These are phyloP conservation scores for Enteromius radiatus DNA, from an alignment of 2,797 vertebrate species.

Conservation along the genomic window DNA sequence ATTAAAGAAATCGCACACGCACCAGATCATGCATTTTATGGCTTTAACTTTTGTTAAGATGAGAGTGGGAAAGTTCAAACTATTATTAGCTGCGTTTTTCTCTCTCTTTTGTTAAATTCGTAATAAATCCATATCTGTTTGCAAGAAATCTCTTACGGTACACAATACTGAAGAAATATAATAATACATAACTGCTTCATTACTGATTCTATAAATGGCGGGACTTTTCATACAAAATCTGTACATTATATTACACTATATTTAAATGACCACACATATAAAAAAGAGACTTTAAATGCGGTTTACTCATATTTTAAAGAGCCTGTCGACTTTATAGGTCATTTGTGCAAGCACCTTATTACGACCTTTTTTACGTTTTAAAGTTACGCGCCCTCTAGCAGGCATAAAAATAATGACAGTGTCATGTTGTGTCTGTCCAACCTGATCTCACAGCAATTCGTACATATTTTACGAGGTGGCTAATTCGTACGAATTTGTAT, in stretches of 20 bases:
- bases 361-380: too few species aligned
- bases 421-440: too few species aligned
- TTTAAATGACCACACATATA: not conserved
- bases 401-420: too few species aligned
- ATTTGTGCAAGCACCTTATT: too few species aligned
- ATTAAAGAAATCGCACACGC: slow-evolving; percentile 63
- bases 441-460: too few species aligned
- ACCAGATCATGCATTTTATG: slow-evolving; percentile 59
- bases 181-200: not conserved
- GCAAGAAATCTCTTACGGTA: not conserved
- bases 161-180: not conserved
- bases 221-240: not conserved
- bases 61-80: slow-evolving; percentile 21
- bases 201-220: not conserved
- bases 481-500: too few species aligned
- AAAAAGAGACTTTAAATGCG: not conserved
- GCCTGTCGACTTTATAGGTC: too few species aligned
- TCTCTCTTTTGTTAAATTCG: not conserved
- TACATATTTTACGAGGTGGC: too few species aligned
- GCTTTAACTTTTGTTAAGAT: slow-evolving; percentile 55
- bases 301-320: not conserved
- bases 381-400: too few species aligned
- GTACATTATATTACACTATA: not conserved
- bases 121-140: not conserved
- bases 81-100: not conserved